These are phyloP conservation scores for Hemiscyllium ocellatum DNA, from an alignment of 2,113 vertebrate genomes.

Conservation along the genomic window DNA sequence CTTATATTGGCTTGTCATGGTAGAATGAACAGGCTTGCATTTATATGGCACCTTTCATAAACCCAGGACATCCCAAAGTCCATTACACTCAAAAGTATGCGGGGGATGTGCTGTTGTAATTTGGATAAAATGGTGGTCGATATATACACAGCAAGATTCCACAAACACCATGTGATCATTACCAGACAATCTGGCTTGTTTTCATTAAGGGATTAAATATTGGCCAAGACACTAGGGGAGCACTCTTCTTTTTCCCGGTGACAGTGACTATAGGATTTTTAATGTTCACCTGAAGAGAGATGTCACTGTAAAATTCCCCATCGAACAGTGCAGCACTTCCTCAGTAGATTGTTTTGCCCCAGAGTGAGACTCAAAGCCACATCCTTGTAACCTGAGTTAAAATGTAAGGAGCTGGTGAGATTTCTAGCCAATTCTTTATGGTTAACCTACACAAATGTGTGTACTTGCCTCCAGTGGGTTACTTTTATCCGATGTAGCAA, in stretches of 20 bases:
- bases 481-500: no score
- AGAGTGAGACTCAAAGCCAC: not conserved
- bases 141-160: not conserved
- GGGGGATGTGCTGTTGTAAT: not conserved
- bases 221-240: not conserved
- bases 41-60: not conserved
- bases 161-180: not conserved
- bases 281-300: not conserved
- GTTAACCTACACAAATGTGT: not conserved
- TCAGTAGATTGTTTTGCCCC: no score
- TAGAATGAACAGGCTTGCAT: not conserved
- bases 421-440: not conserved
- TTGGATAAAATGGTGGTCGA: not conserved
- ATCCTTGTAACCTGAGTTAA: not conserved
- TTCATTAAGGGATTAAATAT: not conserved
- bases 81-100: not conserved
- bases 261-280: no score
- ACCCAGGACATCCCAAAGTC: not conserved
- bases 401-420: not conserved
- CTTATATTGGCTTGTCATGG: not conserved
- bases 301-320: not conserved
- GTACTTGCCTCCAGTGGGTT: no score
- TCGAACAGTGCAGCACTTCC: not conserved
- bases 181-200: not conserved
- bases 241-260: not conserved